Conservation (phyloP, 2,113 vertebrate genomes). For the Lipophrys pholis region DNA sequence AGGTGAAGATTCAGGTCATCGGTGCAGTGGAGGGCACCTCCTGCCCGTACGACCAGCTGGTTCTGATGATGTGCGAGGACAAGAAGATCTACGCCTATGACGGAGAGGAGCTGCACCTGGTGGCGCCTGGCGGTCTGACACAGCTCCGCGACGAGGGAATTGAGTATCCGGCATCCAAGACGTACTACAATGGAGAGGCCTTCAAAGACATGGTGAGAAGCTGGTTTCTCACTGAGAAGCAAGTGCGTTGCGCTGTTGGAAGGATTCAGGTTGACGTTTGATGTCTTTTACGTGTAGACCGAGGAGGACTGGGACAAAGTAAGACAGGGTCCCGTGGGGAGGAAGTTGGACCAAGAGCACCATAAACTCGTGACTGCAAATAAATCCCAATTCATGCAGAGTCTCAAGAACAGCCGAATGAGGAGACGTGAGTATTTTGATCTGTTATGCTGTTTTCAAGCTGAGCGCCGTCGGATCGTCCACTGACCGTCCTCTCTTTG, state of each 20-base stretch:
- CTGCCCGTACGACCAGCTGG: constrained; percentile 22
- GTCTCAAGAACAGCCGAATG: neutral
- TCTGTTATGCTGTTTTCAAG: too few species aligned
- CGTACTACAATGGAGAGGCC: constrained; percentile 45
- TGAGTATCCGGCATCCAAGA: constrained; percentile 31
- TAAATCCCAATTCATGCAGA: neutral
- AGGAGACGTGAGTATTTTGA: neutral
- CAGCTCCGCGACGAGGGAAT: accelerated
- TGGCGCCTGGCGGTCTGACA: constrained; percentile 2
- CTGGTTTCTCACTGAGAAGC: neutral
- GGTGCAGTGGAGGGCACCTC: constrained; percentile 33
- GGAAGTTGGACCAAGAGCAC: constrained; percentile 3
- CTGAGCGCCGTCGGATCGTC: too few species aligned
- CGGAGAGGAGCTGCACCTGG: constrained; percentile 54
- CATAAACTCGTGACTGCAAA: neutral
- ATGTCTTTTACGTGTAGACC: constrained; percentile 12
- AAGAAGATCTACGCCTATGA: constrained; percentile 38
- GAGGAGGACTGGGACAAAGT: constrained; percentile 22
- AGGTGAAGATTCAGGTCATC: constrained; percentile 44
- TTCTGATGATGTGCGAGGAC: constrained; percentile 62
- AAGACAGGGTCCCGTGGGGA: neutral
- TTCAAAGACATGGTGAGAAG: constrained; percentile 56
- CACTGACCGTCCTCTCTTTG: too few species aligned
- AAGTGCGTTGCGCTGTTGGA: neutral
- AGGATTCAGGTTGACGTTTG: too few species aligned